phyloP scores from a whole-genome alignment of 2,797 vertebrate genomes.

The Zalophus californianus region DNA sequence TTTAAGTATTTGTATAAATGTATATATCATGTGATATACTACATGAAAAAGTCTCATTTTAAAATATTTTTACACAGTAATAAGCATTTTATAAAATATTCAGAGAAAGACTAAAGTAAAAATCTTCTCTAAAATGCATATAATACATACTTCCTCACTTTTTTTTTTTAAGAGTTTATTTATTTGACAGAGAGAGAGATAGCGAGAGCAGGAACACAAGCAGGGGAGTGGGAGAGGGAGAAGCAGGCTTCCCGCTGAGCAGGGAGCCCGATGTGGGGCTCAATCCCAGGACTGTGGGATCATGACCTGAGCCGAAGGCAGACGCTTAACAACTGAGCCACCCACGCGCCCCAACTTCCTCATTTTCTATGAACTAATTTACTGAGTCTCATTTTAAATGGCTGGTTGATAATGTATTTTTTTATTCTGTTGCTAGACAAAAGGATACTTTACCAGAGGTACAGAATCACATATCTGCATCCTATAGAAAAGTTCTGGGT shows the following conservation, averaged over 20 bases:
- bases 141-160: neutral
- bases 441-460: neutral
- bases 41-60: neutral
- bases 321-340: too few relatives aligned
- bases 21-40: neutral
- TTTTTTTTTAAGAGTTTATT: neutral
- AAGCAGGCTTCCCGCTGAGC: too few relatives aligned
- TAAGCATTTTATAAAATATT: slow-evolving; percentile 36
- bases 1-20: neutral
- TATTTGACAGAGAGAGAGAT: too few relatives aligned
- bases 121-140: neutral
- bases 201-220: too few relatives aligned
- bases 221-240: too few relatives aligned
- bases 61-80: slow-evolving; percentile 7
- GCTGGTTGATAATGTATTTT: neutral
- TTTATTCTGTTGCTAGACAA: neutral
- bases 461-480: neutral
- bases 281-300: too few relatives aligned
- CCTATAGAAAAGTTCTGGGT: neutral
- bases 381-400: slow-evolving; percentile 37
- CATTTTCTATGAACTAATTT: neutral
- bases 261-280: too few relatives aligned
- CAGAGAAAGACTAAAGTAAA: slow-evolving; percentile 7
- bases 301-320: too few relatives aligned
- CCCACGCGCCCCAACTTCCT: neutral